Evolutionary conservation across 2,888 invertebrate species (phyloP).

Genomic region (Teleiodes luculella): DNA sequence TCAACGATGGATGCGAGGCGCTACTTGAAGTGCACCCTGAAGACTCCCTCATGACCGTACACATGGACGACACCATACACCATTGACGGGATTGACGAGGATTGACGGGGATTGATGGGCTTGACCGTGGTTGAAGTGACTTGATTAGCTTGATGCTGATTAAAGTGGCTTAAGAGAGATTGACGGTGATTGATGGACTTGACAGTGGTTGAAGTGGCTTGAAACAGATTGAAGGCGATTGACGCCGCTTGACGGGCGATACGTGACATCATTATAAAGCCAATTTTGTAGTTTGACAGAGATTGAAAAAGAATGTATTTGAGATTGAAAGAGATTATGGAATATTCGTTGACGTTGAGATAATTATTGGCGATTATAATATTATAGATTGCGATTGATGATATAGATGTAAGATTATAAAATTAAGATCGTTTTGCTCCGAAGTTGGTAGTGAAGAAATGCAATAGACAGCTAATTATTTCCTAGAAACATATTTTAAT

Average conservation of each 20-base stretch:
- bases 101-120: neutral
- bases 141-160: neutral
- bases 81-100: slow-evolving; percentile 30
- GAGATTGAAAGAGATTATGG: neutral
- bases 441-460: no score
- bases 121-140: no score
- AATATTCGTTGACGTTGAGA: neutral
- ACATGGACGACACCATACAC: slow-evolving; percentile 61
- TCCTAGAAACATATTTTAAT: no score
- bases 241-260: neutral
- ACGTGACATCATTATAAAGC: neutral
- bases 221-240: neutral
- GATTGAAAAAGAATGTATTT: no score
- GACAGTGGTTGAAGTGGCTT: neutral
- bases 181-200: no score
- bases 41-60: slow-evolving; percentile 89
- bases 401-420: no score
- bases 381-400: no score
- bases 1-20: slow-evolving; percentile 95
- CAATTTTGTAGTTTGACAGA: neutral
- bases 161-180: neutral
- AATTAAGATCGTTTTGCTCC: no score
- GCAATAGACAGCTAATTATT: no score
- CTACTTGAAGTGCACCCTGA: slow-evolving; percentile 89
- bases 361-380: no score